Conservation (phyloP, 2,797 vertebrate species). For the Molossus molossus region DNA sequence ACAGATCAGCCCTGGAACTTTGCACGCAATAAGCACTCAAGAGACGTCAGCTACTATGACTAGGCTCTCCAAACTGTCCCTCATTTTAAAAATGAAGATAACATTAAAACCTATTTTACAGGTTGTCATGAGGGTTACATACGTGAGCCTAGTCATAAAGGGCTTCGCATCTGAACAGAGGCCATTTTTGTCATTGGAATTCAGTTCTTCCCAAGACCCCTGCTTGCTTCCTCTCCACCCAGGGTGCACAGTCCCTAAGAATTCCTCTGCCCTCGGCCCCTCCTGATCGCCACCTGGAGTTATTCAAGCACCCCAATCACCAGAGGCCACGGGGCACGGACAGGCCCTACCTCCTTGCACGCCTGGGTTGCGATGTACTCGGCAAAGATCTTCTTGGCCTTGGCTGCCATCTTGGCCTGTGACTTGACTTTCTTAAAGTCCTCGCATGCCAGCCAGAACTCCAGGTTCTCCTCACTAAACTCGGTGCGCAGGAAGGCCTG, state of each 20-base stretch:
- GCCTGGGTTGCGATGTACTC: slow-evolving; percentile 99
- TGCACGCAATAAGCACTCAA: neutral
- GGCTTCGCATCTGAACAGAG: neutral
- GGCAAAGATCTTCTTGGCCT: slow-evolving; percentile 97
- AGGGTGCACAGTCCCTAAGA: neutral
- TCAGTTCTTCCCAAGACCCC: neutral
- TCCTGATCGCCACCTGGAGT: neutral
- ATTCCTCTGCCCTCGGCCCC: neutral
- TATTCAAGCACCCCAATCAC: neutral
- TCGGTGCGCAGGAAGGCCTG: slow-evolving; percentile 98
- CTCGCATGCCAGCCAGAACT: slow-evolving; percentile 99
- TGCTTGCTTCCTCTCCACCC: neutral
- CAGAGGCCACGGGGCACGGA: neutral
- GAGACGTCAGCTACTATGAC: rapidly evolving
- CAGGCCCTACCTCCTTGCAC: slow-evolving; percentile 96
- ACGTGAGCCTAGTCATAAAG: neutral
- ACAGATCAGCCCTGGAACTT: neutral
- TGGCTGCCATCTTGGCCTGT: slow-evolving; percentile 97
- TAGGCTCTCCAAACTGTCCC: neutral
- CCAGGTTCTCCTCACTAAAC: slow-evolving; percentile 99
- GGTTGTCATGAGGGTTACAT: neutral
- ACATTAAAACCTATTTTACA: neutral
- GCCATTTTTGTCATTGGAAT: neutral
- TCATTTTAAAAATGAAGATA: slow-evolving; percentile 22
- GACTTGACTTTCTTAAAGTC: slow-evolving; percentile 99